Evolutionary conservation across 2,888 invertebrate genomes (phyloP).

Genomic region (Stratiomys singularior): DNA sequence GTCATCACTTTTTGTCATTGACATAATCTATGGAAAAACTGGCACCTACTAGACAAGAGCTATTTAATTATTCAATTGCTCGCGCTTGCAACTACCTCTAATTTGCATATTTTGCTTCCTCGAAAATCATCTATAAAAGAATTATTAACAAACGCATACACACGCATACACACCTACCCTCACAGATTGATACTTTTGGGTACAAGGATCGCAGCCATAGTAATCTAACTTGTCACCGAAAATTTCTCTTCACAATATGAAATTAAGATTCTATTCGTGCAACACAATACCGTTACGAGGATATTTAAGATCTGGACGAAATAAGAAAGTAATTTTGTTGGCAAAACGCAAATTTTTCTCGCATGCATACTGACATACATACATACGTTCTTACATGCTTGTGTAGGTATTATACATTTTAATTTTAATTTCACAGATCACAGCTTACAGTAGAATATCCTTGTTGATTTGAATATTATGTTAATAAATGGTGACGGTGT

Average conservation of each 20-base stretch:
- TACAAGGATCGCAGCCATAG: too few species aligned
- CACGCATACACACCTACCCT: too few species aligned
- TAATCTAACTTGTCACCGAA: too few species aligned
- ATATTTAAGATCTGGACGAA: not conserved
- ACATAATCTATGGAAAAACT: not conserved
- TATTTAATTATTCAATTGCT: not conserved
- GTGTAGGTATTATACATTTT: constrained; percentile 10
- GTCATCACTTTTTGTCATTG: not conserved
- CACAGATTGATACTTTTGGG: too few species aligned
- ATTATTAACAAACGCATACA: too few species aligned
- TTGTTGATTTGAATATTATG: constrained; percentile 39
- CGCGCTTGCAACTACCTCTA: not conserved
- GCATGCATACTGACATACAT: too few species aligned
- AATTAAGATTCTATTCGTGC: not conserved
- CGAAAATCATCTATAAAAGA: not conserved
- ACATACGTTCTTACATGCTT: not conserved
- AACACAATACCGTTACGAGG: not conserved
- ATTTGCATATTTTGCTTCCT: constrained; percentile 1
- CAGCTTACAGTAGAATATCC: not conserved
- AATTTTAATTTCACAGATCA: constrained; percentile 36
- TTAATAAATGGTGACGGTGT: constrained; percentile 9
- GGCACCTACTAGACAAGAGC: not conserved
- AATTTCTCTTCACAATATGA: too few species aligned
- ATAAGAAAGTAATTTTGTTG: constrained; percentile 2
- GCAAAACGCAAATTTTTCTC: not conserved